These are phyloP conservation scores for Harpegnathos saltator DNA, from an alignment of 1,140 invertebrate genomes.

Conservation along the genomic window DNA sequence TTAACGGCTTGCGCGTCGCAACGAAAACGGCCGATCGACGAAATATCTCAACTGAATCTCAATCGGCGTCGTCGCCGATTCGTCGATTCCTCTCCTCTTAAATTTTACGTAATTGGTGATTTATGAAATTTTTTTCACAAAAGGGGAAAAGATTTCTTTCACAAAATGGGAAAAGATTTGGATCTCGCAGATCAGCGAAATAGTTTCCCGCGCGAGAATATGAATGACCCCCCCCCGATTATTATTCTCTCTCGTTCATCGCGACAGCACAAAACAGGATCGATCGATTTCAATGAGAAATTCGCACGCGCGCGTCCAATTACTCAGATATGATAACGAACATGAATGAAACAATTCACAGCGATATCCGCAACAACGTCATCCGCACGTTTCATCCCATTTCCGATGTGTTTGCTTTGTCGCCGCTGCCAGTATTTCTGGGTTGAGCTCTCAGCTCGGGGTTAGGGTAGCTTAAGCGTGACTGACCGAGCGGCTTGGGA, in stretches of 20 bases:
- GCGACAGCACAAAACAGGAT: neutral
- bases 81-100: neutral
- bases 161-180: neutral
- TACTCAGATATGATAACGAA: slow-evolving; percentile 31
- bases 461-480: slow-evolving; percentile 71
- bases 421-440: slow-evolving; percentile 62
- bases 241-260: no score
- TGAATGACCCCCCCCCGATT: neutral
- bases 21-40: neutral
- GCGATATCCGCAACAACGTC: slow-evolving; percentile 22
- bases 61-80: neutral
- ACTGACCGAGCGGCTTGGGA: slow-evolving; percentile 60
- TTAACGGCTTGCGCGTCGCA: slow-evolving; percentile 20
- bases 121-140: no score
- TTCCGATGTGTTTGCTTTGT: slow-evolving; percentile 30
- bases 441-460: slow-evolving; percentile 38
- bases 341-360: slow-evolving; percentile 54
- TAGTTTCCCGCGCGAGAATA: neutral
- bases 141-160: no score
- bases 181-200: neutral
- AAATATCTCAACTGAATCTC: neutral
- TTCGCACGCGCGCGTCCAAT: neutral
- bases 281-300: neutral
- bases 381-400: neutral
- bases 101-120: no score